phyloP scores from a whole-genome alignment of 2,113 vertebrate genomes.

The Anas platyrhynchos region DNA sequence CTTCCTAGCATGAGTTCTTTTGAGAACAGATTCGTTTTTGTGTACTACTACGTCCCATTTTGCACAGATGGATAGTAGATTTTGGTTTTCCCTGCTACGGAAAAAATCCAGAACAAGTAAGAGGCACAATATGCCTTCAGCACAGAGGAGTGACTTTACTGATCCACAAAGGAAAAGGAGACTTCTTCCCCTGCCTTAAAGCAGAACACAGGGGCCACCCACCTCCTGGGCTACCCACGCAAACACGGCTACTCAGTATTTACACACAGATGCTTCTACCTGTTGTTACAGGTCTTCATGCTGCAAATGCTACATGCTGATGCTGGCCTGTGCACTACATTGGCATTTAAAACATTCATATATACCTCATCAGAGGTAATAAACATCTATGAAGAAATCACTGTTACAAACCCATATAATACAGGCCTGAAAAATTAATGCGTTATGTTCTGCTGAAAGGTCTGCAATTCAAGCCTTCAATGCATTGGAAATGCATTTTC shows the following conservation, averaged over 20 bases:
- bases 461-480: background rate
- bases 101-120: background rate
- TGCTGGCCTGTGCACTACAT: fast-evolving
- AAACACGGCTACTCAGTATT: background rate
- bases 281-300: background rate
- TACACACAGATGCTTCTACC: background rate
- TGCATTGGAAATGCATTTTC: background rate
- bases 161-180: background rate
- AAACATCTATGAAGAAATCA: background rate
- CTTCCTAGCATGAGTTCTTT: background rate
- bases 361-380: background rate
- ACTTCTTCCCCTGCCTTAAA: background rate
- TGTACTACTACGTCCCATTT: background rate
- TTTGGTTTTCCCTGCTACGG: background rate
- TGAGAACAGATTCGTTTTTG: background rate
- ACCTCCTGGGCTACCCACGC: background rate
- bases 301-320: background rate
- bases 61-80: background rate
- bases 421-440: background rate
- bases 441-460: background rate
- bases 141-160: background rate
- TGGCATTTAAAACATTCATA: background rate
- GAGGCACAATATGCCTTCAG: background rate
- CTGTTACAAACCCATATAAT: fast-evolving
- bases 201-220: too few species aligned